Conservation (phyloP, 2,797 vertebrate species). For the Pseudocheirus occidentalis region DNA sequence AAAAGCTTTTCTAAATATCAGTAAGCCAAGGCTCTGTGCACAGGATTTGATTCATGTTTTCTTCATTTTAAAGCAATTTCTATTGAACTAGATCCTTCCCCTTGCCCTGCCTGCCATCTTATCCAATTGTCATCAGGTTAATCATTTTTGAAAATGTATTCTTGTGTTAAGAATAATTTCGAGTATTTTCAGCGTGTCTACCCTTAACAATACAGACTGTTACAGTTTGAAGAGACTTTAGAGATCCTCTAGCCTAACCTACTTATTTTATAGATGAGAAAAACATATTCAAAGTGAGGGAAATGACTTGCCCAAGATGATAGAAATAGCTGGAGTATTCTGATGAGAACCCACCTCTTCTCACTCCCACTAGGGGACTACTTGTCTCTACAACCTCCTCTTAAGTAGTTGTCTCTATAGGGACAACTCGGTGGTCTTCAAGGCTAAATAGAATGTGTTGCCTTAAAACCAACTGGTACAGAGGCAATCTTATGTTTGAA, state of each 20-base stretch:
- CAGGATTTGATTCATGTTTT: not conserved
- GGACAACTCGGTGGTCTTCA: not conserved
- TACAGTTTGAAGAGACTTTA: not conserved
- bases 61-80: conserved; percentile 3
- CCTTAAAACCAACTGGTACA: not conserved
- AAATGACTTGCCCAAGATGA: not conserved
- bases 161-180: not conserved
- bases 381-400: not conserved
- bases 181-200: not conserved
- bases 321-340: not conserved
- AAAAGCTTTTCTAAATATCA: conserved; percentile 44
- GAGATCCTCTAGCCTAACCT: not conserved
- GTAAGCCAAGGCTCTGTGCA: not conserved
- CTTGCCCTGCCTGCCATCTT: not conserved
- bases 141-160: conserved; percentile 3
- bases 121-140: not conserved
- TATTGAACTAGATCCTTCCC: not conserved
- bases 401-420: not conserved
- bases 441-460: not conserved
- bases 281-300: not conserved
- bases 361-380: not conserved
- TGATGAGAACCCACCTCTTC: not conserved
- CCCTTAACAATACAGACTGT: not conserved
- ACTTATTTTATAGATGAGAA: not conserved
- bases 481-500: conserved; percentile 12